Percentiles rank a stretch among this genome's conserved stretches.
phyloP scores from a whole-genome alignment of 2,888 invertebrate species.

The Epinotia nisella region DNA sequence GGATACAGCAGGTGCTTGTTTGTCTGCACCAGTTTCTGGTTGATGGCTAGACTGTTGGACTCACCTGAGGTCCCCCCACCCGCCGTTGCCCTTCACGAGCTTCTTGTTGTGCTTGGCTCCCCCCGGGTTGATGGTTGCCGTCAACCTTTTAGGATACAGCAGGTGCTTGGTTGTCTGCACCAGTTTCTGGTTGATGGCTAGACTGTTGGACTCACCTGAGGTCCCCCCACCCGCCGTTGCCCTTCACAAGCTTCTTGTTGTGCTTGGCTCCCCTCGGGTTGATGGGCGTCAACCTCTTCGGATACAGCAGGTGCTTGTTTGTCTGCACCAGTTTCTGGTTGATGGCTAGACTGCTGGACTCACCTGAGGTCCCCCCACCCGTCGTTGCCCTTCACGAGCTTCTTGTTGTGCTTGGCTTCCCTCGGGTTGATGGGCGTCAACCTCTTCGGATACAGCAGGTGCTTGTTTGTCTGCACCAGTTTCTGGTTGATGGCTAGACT shows the following conservation, averaged over 20 bases:
- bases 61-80: slow-evolving; percentile 93
- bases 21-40: no score
- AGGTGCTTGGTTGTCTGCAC: slow-evolving; percentile 87
- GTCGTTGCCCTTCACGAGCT: slow-evolving; percentile 95
- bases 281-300: slow-evolving; percentile 88
- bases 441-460: no score
- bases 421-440: slow-evolving; percentile 83
- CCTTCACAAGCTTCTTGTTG: slow-evolving; percentile 92
- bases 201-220: slow-evolving; percentile 64
- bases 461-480: no score
- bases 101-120: slow-evolving; percentile 93
- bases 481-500: no score
- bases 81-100: slow-evolving; percentile 96
- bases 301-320: slow-evolving; percentile 89
- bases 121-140: slow-evolving; percentile 89
- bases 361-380: slow-evolving; percentile 96
- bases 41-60: no score
- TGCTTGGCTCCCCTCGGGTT: slow-evolving; percentile 93
- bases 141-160: slow-evolving; percentile 89
- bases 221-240: slow-evolving; percentile 99
- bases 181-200: background rate
- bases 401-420: slow-evolving; percentile 93
- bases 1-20: no score
- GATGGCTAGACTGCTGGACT: slow-evolving; percentile 87
- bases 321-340: slow-evolving; percentile 91